Base-by-base conservation (phyloP, 2,797 vertebrate genomes). In the Centroberyx gerrardi region DNA sequence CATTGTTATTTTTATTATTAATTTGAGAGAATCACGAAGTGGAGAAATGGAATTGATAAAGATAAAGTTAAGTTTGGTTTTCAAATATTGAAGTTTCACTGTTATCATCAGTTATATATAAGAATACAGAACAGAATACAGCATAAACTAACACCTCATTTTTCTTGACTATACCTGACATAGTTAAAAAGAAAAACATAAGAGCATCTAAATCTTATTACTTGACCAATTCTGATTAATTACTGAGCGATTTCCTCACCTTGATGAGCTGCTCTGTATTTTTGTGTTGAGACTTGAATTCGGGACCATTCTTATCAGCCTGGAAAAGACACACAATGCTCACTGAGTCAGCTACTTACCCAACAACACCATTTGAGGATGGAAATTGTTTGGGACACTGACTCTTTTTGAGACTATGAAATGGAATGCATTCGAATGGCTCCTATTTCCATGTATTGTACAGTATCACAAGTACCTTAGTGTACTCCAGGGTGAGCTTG, bases 211-310 rank as follows among this genome's bases (percentile, higher is more conserved):
- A 3, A 53, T 46, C n/a, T 22, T 4, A 53, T 27, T 12, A 42
- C 3, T 13, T 8, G n/a, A 40, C 9, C 9, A 10, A 14, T 10
- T 14, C 42, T 44, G 51, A 27, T 40, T n/a, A 7, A 59, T 66
- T 2, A 56, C 3, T 42, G 40, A 42, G 10, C 18, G 67, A 69
- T 67, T 53, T 4, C n/a, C 66, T 91, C 94, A 99, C 98, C 97
- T 97, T 98, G 77, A 99, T 95, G 42, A 97, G 92, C 78, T 99
- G 97, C 55, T 97, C 94, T 84, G 96, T 95, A 71, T 96, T 98
- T 29, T 96, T 94, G 87, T 97, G 97, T 5, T 74, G 71, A 64
- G 93, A 90, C 91, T 95, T 97, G 85, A 99, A 95, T 65, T 97
- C 94, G 0, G 97, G 97, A 65, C 96, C 94, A 54, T 93, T 97